These are phyloP conservation scores for Hesperia comma DNA, from an alignment of 2,888 invertebrate genomes.

Conservation along the genomic window DNA sequence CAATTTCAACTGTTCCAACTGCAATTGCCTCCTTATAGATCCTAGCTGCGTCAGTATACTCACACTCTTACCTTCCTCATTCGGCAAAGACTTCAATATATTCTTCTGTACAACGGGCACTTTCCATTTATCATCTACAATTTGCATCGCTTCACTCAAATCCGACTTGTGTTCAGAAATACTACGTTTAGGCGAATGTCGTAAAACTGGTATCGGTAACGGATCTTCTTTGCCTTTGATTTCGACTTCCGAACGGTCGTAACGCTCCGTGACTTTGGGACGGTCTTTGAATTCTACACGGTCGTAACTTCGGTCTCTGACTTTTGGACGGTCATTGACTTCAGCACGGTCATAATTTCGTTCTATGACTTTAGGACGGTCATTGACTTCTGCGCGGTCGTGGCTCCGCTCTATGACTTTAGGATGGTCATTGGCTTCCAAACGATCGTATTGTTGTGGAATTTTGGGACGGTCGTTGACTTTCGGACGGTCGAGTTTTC, in stretches of 20 bases:
- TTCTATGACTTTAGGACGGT: constrained; percentile 2
- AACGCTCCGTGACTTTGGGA: background rate
- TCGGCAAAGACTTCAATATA: constrained; percentile 76
- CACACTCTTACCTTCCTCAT: constrained; percentile 77
- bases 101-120: constrained; percentile 87
- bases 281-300: background rate
- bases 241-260: constrained; percentile 29
- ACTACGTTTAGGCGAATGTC: constrained; percentile 71
- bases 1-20: constrained; percentile 85
- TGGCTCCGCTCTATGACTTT: background rate
- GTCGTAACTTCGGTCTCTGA: background rate
- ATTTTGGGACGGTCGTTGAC: constrained; percentile 1
- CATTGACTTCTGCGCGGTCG: background rate
- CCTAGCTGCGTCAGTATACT: constrained; percentile 87
- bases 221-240: constrained; percentile 59
- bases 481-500: constrained; percentile 3
- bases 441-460: background rate
- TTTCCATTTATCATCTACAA: constrained; percentile 78
- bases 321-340: background rate
- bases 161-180: constrained; percentile 44
- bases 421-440: constrained; percentile 3
- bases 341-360: background rate
- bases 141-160: constrained; percentile 70
- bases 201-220: constrained; percentile 85
- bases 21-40: constrained; percentile 87